A percentile compares a stretch with the other conserved stretches of the same genome.
phyloP scores from a whole-genome alignment of 1,140 invertebrate species.

The Temnothorax longispinosus region DNA sequence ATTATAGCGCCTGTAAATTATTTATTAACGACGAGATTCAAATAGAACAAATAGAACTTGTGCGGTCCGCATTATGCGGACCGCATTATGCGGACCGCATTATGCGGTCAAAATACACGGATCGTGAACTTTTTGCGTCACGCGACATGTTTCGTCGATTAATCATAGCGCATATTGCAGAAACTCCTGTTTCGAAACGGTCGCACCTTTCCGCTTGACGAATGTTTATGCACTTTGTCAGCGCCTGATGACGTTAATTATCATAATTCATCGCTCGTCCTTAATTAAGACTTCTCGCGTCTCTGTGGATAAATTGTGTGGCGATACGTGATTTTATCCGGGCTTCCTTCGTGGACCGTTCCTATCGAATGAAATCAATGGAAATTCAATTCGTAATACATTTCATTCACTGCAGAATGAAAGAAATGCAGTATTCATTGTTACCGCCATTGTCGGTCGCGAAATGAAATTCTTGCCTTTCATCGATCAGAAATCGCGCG shows the following conservation, averaged over 20 bases:
- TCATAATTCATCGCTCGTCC: conserved; percentile 30
- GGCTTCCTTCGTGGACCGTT: neutral
- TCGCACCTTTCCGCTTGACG: neutral
- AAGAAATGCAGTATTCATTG: conserved; percentile 32
- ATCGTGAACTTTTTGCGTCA: conserved; percentile 35
- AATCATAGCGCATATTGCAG: conserved; percentile 25
- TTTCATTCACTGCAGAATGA: conserved; percentile 8
- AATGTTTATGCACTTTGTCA: conserved; percentile 50
- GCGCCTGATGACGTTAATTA: conserved; percentile 36
- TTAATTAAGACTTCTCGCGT: conserved; percentile 38
- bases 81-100: too few relatives aligned
- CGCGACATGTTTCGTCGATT: conserved; percentile 40
- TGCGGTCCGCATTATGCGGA: too few relatives aligned
- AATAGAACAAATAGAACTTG: neutral
- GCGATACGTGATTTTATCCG: neutral
- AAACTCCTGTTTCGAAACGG: conserved; percentile 26
- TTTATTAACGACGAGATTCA: neutral
- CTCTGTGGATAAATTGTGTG: neutral
- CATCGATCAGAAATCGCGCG: conserved; percentile 33
- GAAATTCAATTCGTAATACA: conserved; percentile 32
- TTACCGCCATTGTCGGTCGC: conserved; percentile 15
- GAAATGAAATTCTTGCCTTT: conserved; percentile 40
- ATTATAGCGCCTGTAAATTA: neutral
- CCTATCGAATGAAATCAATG: neutral
- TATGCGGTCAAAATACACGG: conserved; percentile 3